Percentiles rank a stretch among this genome's conserved stretches.
Conservation (phyloP, 64 coral and sea anemone species). For the Exaiptasia diaphana region DNA sequence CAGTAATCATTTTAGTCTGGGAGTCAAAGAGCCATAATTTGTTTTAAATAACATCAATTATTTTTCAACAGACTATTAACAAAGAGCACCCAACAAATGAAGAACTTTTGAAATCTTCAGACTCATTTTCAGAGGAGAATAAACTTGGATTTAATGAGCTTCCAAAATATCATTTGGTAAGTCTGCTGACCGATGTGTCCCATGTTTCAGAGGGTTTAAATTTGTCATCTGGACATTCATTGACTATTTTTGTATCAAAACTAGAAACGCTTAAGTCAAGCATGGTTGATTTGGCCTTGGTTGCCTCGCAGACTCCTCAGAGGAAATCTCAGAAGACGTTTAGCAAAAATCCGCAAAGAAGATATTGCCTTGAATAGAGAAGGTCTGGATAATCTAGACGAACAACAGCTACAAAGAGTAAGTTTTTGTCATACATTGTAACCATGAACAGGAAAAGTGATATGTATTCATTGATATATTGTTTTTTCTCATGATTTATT, state of each 20-base stretch:
- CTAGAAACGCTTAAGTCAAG: conserved; percentile 85
- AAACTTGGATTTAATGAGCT: conserved; percentile 69
- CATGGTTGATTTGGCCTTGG: conserved; percentile 77
- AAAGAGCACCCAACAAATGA: conserved; percentile 79
- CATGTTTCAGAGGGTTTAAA: background rate
- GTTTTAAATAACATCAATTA: background rate
- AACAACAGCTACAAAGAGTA: conserved; percentile 65
- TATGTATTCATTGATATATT: background rate
- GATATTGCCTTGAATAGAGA: conserved; percentile 80
- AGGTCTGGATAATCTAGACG: conserved; percentile 54
- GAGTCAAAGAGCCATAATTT: too few relatives aligned
- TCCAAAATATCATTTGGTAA: conserved; percentile 83
- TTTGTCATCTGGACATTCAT: background rate
- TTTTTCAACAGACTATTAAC: conserved; percentile 55
- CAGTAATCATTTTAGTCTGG: background rate
- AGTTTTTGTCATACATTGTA: background rate
- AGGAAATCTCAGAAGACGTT: conserved; percentile 33
- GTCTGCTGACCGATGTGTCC: background rate
- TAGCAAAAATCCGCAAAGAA: conserved; percentile 71
- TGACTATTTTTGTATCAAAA: too few relatives aligned
- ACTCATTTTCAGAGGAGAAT: conserved; percentile 67
- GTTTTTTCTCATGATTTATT: background rate
- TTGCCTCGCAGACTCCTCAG: conserved; percentile 67
- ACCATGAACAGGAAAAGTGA: background rate
- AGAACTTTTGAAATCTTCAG: conserved; percentile 58